Evolutionary conservation across 1,140 invertebrate genomes (phyloP).

Genomic region (fruit fly (Drosophila melanogaster)): DNA sequence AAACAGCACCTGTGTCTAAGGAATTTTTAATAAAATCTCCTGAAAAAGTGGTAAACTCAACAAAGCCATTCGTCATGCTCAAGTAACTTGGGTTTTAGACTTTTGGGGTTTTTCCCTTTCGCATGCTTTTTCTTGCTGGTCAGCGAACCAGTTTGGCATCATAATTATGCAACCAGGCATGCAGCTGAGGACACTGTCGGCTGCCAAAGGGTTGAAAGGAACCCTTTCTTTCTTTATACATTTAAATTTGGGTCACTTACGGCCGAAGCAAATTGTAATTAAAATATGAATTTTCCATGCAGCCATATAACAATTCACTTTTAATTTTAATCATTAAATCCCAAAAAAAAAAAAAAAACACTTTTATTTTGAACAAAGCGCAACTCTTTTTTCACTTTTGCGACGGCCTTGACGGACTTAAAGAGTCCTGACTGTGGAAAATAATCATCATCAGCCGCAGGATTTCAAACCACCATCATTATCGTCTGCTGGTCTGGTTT

Average conservation of each 20-base stretch:
- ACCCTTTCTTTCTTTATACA: slow-evolving; percentile 10
- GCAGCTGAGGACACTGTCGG: slow-evolving; percentile 29
- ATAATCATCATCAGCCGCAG: slow-evolving; percentile 52
- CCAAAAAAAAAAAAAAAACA: slow-evolving; percentile 15
- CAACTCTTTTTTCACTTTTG: not conserved
- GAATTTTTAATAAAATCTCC: slow-evolving; percentile 57
- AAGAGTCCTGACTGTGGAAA: slow-evolving; percentile 12
- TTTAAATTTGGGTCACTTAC: slow-evolving; percentile 37
- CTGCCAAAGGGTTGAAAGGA: slow-evolving; percentile 25
- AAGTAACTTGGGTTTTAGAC: slow-evolving; percentile 48
- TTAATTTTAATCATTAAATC: slow-evolving; percentile 50
- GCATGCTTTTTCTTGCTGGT: slow-evolving; percentile 36
- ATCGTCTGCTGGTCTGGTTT: slow-evolving; percentile 44
- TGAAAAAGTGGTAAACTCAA: slow-evolving; percentile 52
- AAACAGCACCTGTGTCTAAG: slow-evolving; percentile 49
- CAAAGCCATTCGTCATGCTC: slow-evolving; percentile 75
- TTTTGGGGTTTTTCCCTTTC: slow-evolving; percentile 22
- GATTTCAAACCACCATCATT: slow-evolving; percentile 39
- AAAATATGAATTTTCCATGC: slow-evolving; percentile 62
- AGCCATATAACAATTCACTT: slow-evolving; percentile 21
- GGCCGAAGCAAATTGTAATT: slow-evolving; percentile 57
- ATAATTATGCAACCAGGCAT: slow-evolving; percentile 55
- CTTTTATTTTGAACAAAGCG: slow-evolving; percentile 38
- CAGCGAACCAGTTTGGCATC: slow-evolving; percentile 62
- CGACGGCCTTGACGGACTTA: slow-evolving; percentile 32